Percentiles rank a stretch among this genome's conserved stretches.
phyloP scores from a whole-genome alignment of 2,797 vertebrate species.

The Pampus argenteus region DNA sequence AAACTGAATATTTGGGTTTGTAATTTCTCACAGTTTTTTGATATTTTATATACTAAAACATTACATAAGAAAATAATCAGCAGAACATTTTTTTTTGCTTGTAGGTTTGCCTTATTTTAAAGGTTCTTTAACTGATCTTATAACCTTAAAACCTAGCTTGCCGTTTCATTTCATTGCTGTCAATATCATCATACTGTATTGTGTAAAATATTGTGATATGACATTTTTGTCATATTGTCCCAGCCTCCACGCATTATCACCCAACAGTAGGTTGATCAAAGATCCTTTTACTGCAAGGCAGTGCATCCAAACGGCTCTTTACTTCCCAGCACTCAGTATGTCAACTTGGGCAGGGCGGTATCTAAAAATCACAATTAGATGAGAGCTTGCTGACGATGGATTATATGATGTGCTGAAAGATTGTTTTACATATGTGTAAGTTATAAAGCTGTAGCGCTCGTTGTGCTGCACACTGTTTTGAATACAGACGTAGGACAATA shows the following conservation, averaged over 20 bases:
- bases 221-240: too few relatives aligned
- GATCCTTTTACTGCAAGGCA: background rate
- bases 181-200: too few relatives aligned
- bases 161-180: too few relatives aligned
- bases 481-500: conserved; percentile 36
- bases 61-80: background rate
- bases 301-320: background rate
- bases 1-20: too few relatives aligned
- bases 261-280: background rate
- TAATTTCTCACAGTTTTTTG: too few relatives aligned
- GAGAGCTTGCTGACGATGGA: background rate
- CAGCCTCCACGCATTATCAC: background rate
- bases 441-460: background rate
- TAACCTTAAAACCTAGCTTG: too few relatives aligned
- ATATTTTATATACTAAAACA: background rate
- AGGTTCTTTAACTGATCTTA: too few relatives aligned
- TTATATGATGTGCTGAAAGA: background rate
- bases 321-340: background rate
- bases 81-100: too few relatives aligned
- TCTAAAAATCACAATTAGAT: background rate
- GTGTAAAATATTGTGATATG: too few relatives aligned
- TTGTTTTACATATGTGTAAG: background rate
- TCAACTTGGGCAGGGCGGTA: background rate
- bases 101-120: too few relatives aligned
- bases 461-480: conserved; percentile 13